Base-by-base conservation (phyloP, 2,888 invertebrate species). In the Parelbella ahira region DNA sequence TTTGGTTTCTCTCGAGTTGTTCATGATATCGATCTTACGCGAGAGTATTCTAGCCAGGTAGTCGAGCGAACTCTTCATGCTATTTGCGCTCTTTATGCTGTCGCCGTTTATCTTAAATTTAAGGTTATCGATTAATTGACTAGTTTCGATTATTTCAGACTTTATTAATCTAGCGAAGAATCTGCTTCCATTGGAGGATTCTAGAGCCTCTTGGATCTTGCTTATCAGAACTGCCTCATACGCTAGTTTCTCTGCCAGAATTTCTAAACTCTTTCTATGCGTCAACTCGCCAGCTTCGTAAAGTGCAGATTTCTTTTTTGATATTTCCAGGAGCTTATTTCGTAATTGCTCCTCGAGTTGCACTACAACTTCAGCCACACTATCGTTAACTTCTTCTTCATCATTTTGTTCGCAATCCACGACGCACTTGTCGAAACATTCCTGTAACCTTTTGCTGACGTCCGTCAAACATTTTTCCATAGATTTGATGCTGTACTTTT, bases 201-300 rank as follows among this genome's bases (percentile, higher is more conserved):
- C 84, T 34, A 93, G 82, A 32, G 93, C 92, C 68, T 93, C 92
- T 54, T 91, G 90, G 50, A 93, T 90, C 58, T 91, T 88, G 48
- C 91, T 89, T 44, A 93, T 89, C 44, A 93, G 88, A 11, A 94
- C 91, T 44, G 93, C 92, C 77, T 95, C 94, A 68, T 92, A 94
- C 0, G 95, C 94, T 9, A 95, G 87, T 62, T 94, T 92, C 71
- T 95, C 94, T 1, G 94, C 94, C 39, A 94, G 77, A 38, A 94
- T 86, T 60, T 93, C 91, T 49, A 93, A 76, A 62, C 91, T 91
- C 50, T 91, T 91, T 29, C 90, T 89, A 44, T 90, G 90, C 37
- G 93, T 92, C 49, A 94, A 84, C 58, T 92, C 90, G 42, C 92
- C 92, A 5, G 90, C 89, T 60, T 92, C 91, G 51, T 91, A 88